Conservation (phyloP, 2,113 vertebrate genomes). For the Mola mola region DNA sequence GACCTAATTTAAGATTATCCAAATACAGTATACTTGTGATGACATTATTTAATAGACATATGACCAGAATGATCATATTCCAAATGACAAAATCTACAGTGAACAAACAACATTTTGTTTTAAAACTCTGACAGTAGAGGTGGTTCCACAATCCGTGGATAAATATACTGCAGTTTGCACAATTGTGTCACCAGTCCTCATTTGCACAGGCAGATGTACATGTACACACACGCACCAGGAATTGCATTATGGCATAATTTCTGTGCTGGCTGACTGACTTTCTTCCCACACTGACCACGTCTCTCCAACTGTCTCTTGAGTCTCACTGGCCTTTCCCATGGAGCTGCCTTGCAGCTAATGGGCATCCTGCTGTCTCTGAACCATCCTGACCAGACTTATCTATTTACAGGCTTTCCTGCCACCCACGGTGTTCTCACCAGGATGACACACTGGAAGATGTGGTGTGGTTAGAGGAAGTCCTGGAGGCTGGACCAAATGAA, state of each 20-base stretch:
- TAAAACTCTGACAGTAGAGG: no score
- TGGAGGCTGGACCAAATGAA: conserved; percentile 54
- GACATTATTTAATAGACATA: no score
- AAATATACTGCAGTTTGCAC: no score
- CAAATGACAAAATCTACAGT: no score
- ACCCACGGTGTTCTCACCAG: conserved; percentile 68
- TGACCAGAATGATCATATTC: no score
- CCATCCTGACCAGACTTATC: conserved; percentile 43
- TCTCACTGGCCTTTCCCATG: conserved; percentile 45
- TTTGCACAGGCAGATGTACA: conserved; percentile 5
- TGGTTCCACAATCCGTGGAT: no score
- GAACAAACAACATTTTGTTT: no score
- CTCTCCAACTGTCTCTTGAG: conserved; percentile 32
- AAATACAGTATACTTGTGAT: no score
- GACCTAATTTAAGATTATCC: no score
- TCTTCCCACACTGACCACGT: conserved; percentile 48
- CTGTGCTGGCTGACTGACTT: conserved; percentile 28
- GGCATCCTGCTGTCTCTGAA: conserved; percentile 39
- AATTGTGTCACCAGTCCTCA: conserved; percentile 23
- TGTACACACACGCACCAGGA: conserved; percentile 22
- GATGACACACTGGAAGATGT: conserved; percentile 38
- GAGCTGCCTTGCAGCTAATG: conserved; percentile 21
- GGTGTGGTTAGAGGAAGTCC: conserved; percentile 53
- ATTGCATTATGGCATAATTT: conserved; percentile 36
- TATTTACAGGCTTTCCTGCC: conserved; percentile 60